These are phyloP conservation scores for Spatulosminthurus flaviceps DNA, from an alignment of 2,888 invertebrate species.

Conservation along the genomic window DNA sequence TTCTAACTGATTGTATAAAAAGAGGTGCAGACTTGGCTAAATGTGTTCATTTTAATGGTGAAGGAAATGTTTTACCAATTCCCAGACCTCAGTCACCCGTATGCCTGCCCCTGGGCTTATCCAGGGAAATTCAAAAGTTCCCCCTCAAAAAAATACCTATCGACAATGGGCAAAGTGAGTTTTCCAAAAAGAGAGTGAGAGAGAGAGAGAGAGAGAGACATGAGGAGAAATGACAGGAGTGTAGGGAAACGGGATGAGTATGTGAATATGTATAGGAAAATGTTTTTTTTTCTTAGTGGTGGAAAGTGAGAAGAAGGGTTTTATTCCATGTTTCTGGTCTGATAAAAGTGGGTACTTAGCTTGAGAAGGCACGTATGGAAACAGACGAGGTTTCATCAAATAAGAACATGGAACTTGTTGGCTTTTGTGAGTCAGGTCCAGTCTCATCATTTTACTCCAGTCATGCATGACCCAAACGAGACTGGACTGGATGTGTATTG, in stretches of 20 bases:
- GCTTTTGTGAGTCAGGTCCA: constrained; percentile 45
- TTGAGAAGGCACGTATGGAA: constrained; percentile 40
- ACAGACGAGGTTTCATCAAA: constrained; percentile 44
- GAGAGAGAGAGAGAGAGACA: not conserved
- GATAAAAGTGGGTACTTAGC: constrained; percentile 39
- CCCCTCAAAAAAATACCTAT: not conserved
- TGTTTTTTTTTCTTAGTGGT: not conserved
- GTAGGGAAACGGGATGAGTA: not conserved
- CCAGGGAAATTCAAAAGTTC: not conserved
- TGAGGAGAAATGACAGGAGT: constrained; percentile 18
- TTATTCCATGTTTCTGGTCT: constrained; percentile 9
- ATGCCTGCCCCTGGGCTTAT: too few relatives aligned
- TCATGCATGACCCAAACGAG: constrained; percentile 44
- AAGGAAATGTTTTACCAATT: not conserved
- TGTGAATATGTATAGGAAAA: not conserved
- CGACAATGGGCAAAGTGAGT: constrained; percentile 2
- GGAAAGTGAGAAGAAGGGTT: constrained; percentile 29
- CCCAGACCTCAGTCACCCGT: too few relatives aligned
- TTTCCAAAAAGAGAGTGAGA: not conserved
- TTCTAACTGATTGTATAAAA: not conserved
- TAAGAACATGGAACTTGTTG: constrained; percentile 41
- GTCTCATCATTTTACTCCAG: constrained; percentile 47
- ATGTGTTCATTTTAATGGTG: not conserved
- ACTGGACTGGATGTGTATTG: constrained; percentile 39
- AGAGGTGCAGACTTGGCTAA: not conserved